Evolutionary conservation across 2,797 vertebrate genomes (phyloP).

Genomic region (Pangasius macronema): DNA sequence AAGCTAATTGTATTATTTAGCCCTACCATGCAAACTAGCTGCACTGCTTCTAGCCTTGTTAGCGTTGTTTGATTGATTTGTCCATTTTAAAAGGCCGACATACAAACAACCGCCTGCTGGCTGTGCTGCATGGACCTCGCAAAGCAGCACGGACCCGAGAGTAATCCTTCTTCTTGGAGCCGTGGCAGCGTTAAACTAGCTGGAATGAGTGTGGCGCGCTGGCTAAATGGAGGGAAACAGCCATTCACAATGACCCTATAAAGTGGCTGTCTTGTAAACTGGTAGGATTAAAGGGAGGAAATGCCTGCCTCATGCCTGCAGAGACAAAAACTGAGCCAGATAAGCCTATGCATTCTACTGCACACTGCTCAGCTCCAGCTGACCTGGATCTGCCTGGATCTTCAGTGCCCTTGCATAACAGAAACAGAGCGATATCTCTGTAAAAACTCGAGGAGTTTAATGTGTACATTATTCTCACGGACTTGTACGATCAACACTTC

Average conservation of each 20-base stretch:
- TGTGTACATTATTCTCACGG: not conserved
- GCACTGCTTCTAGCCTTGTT: conserved; percentile 16
- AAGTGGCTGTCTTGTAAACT: conserved; percentile 78
- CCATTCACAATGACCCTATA: conserved; percentile 73
- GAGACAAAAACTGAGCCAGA: conserved; percentile 67
- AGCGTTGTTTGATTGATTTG: not conserved
- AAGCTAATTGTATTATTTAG: conserved; percentile 2
- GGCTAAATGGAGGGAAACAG: conserved; percentile 80
- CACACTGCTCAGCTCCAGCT: not conserved
- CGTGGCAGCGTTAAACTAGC: conserved; percentile 77
- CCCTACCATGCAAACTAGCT: not conserved
- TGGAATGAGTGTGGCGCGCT: conserved; percentile 73
- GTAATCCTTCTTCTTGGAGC: conserved; percentile 79
- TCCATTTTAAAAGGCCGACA: conserved; percentile 10
- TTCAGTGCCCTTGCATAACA: not conserved
- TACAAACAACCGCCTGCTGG: conserved; percentile 31
- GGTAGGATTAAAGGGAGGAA: conserved; percentile 76
- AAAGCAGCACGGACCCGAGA: conserved; percentile 43
- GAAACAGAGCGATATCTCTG: not conserved
- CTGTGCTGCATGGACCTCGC: conserved; percentile 25
- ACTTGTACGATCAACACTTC: not conserved
- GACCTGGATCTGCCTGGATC: not conserved
- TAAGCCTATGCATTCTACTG: conserved; percentile 45
- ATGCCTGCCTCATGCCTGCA: conserved; percentile 67
- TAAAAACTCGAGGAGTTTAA: not conserved